A percentile compares a stretch with the other conserved stretches of the same genome.
Conservation (phyloP, 2,888 invertebrate genomes). For the Pecten maximus region DNA sequence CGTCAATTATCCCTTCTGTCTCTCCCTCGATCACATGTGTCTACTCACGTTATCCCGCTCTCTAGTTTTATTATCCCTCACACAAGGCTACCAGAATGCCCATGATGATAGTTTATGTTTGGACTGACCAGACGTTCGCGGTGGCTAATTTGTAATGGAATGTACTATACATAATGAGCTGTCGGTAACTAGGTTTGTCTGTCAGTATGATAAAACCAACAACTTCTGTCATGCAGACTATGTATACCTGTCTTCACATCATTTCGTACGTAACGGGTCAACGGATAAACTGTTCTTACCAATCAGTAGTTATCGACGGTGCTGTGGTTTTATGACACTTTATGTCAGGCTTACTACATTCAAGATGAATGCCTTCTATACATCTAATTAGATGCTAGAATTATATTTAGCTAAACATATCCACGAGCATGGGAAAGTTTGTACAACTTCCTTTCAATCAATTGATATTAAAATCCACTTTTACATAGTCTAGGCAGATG, state of each 20-base stretch:
- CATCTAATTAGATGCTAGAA: background rate
- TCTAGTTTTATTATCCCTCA: background rate
- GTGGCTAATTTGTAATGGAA: constrained; percentile 32
- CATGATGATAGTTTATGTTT: background rate
- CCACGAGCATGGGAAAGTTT: background rate
- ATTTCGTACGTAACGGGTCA: constrained; percentile 29
- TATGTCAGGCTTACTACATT: background rate
- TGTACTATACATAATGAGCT: constrained; percentile 26
- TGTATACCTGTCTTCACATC: constrained; percentile 6
- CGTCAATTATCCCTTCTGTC: background rate
- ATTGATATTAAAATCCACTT: background rate
- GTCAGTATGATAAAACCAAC: constrained; percentile 18
- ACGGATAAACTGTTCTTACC: constrained; percentile 22
- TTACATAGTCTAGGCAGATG: background rate
- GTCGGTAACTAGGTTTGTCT: background rate
- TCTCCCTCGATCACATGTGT: background rate
- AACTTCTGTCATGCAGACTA: constrained; percentile 29
- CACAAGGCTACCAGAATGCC: constrained; percentile 26
- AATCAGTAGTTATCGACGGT: background rate
- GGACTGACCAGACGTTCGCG: constrained; percentile 10
- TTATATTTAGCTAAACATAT: background rate
- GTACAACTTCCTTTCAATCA: background rate
- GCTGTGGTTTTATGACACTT: constrained; percentile 11
- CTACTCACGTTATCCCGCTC: background rate
- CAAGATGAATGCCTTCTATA: constrained; percentile 18